Evolutionary conservation across 2,888 invertebrate species (phyloP), one percentile per base, ranked within the genome.

Genomic region (Eudemis profundana): DNA sequence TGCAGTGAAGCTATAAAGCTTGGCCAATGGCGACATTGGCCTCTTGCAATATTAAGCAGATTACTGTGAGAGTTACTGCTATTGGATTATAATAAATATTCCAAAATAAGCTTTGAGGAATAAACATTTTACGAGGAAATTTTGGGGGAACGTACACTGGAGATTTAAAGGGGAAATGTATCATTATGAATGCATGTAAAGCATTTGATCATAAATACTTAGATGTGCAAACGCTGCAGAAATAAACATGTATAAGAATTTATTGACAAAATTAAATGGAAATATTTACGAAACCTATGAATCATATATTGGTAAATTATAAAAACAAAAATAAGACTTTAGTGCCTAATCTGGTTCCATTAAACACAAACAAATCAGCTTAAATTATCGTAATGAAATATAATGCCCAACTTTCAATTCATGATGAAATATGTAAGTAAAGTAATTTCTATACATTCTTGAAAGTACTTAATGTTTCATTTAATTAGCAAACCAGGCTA

Each of bases 11-110:
- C 29, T 44, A 29, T 56, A 56, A 56, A 56, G 44, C 56, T 29
- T 17, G 44, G 56, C 27, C 56, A 29, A 56, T 44, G 44, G 56
- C 56, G 56, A 56, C 56, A 56, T 29, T 14, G 17, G 29, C 29
- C 7, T 23, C 56, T 29, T 56, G 56, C 56, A 56, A 56, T 56
- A 56, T 56, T 56, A 56, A 56, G n/a, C 44, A 56, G 42, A 56
- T 56, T 56, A 56, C 54, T 54, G 54, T 29, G 14, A 54, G 42
- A 56, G 42, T 54, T 44, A 56, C 54, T 56, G 54, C 29, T 56
- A 56, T 56, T 56, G 56, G 56, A 19, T 56, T 44, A 17, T 44
- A 44, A 56, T 56, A 56, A 42, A 44, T 44, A 56, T 56, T 12
- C 44, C 27, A 44, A 44, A 38, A 56, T 56, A 56, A 44, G 19